Conservation (phyloP, 2,888 invertebrate species). For the Morpho achilles region DNA sequence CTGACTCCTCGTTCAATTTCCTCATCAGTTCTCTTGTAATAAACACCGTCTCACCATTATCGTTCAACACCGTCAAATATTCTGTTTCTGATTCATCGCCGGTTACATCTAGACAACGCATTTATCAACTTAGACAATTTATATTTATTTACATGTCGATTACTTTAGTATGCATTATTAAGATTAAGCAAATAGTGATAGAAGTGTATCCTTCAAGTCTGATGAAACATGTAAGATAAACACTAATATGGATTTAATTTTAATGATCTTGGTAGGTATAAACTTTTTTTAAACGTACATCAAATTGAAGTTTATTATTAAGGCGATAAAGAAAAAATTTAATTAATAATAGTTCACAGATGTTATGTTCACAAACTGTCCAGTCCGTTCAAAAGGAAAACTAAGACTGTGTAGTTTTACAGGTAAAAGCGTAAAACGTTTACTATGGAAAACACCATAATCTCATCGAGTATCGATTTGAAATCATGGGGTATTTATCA, state of each 20-base stretch:
- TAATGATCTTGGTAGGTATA: not conserved
- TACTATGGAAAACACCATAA: slow-evolving; percentile 12
- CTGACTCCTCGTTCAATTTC: slow-evolving; percentile 48
- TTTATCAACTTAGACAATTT: slow-evolving; percentile 2
- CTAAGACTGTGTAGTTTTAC: slow-evolving; percentile 15
- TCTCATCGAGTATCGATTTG: slow-evolving; percentile 16
- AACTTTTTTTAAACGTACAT: too few species aligned
- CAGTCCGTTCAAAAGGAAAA: slow-evolving; percentile 3
- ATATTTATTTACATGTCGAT: slow-evolving; percentile 8
- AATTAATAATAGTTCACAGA: too few species aligned
- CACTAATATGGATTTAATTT: not conserved
- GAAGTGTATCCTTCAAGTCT: too few species aligned
- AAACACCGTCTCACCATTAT: slow-evolving; percentile 50
- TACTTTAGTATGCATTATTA: not conserved
- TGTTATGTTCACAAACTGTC: not conserved
- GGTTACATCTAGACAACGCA: slow-evolving; percentile 42
- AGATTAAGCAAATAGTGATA: not conserved
- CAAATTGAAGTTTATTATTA: too few species aligned
- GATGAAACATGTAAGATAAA: not conserved
- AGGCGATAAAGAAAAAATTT: too few species aligned
- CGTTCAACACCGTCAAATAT: slow-evolving; percentile 35
- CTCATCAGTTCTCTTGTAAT: slow-evolving; percentile 49
- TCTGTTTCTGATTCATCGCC: slow-evolving; percentile 23
- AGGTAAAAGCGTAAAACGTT: slow-evolving; percentile 16
- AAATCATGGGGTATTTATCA: slow-evolving; percentile 23